phyloP scores from a whole-genome alignment of 2,797 vertebrate genomes.

The Epinephelus coioides region DNA sequence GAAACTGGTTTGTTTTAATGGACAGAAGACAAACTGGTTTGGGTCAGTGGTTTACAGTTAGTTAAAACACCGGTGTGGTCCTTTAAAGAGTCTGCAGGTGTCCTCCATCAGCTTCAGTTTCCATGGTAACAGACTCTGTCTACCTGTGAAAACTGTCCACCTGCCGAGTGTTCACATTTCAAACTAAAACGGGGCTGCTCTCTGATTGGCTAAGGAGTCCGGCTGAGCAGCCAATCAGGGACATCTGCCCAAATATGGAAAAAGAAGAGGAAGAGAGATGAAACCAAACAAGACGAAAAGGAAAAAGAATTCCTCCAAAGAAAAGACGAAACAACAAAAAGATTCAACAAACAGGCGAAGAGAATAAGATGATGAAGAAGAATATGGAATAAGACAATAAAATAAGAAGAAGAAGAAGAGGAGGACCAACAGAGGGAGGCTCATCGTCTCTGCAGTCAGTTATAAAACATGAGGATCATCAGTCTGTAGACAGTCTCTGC shows the following conservation, averaged over 20 bases:
- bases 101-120: constrained; percentile 3
- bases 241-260: constrained; percentile 26
- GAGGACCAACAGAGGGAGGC: constrained; percentile 17
- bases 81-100: neutral
- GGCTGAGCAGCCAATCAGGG: constrained; percentile 53
- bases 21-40: constrained; percentile 27
- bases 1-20: constrained; percentile 52
- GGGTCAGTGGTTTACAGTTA: constrained; percentile 21
- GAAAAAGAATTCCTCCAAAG: constrained; percentile 1
- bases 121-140: neutral
- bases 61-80: constrained; percentile 37
- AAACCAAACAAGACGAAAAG: neutral
- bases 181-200: constrained; percentile 58
- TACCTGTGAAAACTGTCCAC: constrained; percentile 26
- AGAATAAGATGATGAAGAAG: neutral
- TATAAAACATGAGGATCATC: constrained; percentile 20
- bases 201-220: constrained; percentile 64
- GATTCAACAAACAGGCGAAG: neutral
- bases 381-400: constrained; percentile 3
- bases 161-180: constrained; percentile 37
- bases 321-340: neutral
- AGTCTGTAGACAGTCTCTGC: constrained; percentile 39
- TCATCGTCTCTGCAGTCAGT: constrained; percentile 24
- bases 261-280: neutral
- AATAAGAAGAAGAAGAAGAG: neutral